Evolutionary conservation across 2,113 vertebrate genomes (phyloP).

Genomic region (Pseudonaja textilis): DNA sequence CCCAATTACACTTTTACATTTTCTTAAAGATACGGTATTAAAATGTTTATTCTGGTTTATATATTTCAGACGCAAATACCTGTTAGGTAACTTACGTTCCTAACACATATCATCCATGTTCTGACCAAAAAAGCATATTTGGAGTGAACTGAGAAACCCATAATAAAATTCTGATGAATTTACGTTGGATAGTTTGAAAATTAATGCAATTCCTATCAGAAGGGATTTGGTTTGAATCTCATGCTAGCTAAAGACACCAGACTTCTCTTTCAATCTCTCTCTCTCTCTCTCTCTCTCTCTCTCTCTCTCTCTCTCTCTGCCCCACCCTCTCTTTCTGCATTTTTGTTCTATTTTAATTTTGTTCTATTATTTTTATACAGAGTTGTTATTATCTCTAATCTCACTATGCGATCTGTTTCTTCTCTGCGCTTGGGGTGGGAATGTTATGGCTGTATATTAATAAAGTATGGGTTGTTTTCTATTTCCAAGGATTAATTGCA

Average conservation of each 20-base stretch:
- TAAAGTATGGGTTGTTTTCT: neutral
- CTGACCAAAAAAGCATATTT: neutral
- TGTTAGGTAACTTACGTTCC: too few relatives aligned
- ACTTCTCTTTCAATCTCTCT: neutral
- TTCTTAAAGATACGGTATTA: too few relatives aligned
- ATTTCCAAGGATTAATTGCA: neutral
- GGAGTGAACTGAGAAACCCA: neutral
- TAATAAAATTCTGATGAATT: neutral
- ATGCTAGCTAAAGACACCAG: neutral
- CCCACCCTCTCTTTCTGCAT: neutral
- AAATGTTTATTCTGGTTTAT: too few relatives aligned
- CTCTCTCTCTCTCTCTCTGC: too few relatives aligned
- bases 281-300: neutral
- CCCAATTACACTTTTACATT: too few relatives aligned
- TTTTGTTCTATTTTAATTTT: neutral
- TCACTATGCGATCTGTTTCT: neutral
- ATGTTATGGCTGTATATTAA: neutral
- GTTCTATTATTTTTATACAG: neutral
- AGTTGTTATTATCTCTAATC: neutral
- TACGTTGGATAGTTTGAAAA: neutral
- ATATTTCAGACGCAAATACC: too few relatives aligned
- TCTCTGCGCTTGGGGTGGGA: neutral
- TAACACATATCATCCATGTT: neutral
- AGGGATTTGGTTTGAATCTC: neutral
- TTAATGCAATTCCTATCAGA: neutral